Base-by-base conservation (phyloP, 2,888 invertebrate species). In the Hirtodrosophila cameraria region DNA sequence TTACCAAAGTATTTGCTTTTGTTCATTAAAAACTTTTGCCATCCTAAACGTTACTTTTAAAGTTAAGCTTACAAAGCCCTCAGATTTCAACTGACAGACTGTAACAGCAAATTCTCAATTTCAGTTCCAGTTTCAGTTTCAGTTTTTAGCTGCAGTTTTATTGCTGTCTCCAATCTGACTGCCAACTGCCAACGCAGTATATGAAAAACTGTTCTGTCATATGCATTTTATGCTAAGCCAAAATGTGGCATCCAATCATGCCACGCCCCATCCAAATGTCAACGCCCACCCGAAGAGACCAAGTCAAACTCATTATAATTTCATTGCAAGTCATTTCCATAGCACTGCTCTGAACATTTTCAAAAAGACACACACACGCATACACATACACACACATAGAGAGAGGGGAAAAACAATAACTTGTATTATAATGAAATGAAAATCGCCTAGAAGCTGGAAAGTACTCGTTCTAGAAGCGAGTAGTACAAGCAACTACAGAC, bases 281-380 rank as follows among this genome's bases (percentile, higher is more conserved):
- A 66, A 59, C 58, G 52, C 53, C 70, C 66, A 54, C 12, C 18
- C 23, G 25, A 52, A 71, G 66, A 59, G 49, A 25, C 49, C 64
- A 63, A 77, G 69, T 69, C 61, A 77, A 80, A 75, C 77, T 79
- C 67, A 79, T 79, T 83, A 76, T 62, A 65, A 66, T 83, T 80
- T 75, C 75, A 79, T 73, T 70, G 84, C 84, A 81, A 80, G 75
- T 80, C 84, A 84, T 75, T 84, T 80, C 57, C 70, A 66, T 59
- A 53, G 45, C 42, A 31, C 6, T 7, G 8, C 23, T 25, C 48
- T 42, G 58, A 62, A 46, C 59, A 61, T 42, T 63, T 59, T 61
- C 43, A 46, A 16, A 49, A 66, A 61, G 12, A 33, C 12, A 31
- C 35, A 38, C 36, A 20, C 39, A 42, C n/a, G n/a, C 12, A 12